Percentiles rank a stretch among this genome's conserved stretches.
phyloP scores from a whole-genome alignment of 2,888 invertebrate genomes.

The Heteromyza rotundicornis region DNA sequence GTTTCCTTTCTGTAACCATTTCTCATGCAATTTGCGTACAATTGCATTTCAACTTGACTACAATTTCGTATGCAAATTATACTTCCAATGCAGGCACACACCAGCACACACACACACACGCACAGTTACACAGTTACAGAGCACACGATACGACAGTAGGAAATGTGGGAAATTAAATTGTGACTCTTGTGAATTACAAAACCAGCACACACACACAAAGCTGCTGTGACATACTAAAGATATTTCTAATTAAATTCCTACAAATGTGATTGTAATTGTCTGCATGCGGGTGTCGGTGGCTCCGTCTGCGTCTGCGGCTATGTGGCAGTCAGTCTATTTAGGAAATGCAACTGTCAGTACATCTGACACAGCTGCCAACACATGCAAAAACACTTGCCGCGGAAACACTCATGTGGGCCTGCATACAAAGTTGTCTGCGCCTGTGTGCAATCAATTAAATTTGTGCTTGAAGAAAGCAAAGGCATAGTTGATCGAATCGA shows the following conservation, averaged over 20 bases:
- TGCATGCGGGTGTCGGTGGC: background rate
- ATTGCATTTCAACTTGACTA: too few relatives aligned
- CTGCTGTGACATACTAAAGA: background rate
- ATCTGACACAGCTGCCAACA: background rate
- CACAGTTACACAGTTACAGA: background rate
- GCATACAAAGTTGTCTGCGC: too few relatives aligned
- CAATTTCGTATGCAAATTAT: too few relatives aligned
- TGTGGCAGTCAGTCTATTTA: background rate
- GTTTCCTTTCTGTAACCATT: too few relatives aligned
- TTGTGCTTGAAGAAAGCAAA: too few relatives aligned
- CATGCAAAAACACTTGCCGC: too few relatives aligned
- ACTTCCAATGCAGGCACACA: background rate
- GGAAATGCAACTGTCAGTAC: background rate
- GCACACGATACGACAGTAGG: background rate
- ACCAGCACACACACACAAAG: background rate
- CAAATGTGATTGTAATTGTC: constrained; percentile 1
- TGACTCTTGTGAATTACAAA: background rate
- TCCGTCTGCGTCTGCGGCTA: background rate
- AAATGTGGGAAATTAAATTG: background rate
- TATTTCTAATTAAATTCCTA: background rate
- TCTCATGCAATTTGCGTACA: too few relatives aligned
- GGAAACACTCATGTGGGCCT: too few relatives aligned
- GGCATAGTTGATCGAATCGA: too few relatives aligned
- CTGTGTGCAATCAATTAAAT: too few relatives aligned
- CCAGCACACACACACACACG: background rate